Conservation (phyloP, 37 sponge, comb jelly and placozoan species). For the Diacarnus erythraeanus region DNA sequence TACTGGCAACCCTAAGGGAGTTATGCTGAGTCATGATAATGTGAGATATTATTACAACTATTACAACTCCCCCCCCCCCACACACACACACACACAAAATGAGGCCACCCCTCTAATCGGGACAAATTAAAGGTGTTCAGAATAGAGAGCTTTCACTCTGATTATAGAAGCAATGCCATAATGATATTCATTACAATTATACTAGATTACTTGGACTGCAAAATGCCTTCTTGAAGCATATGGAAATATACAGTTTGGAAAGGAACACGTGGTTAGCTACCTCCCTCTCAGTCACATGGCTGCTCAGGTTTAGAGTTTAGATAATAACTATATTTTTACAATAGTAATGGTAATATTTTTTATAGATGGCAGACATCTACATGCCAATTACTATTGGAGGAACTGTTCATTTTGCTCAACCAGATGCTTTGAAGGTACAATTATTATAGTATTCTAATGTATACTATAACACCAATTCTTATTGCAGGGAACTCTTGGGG, state of each 20-base stretch:
- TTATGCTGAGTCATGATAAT: conserved; percentile 92
- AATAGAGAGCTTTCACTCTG: no score
- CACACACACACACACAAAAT: no score
- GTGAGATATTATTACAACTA: conserved; percentile 57
- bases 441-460: no score
- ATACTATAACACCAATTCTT: not conserved
- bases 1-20: conserved; percentile 88
- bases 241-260: not conserved
- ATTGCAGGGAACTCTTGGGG: conserved; percentile 62
- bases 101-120: no score
- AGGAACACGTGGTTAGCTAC: conserved; percentile 60
- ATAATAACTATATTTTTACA: not conserved
- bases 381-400: conserved; percentile 33
- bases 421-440: conserved; percentile 85
- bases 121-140: no score
- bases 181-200: no score
- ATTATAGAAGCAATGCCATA: no score
- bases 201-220: conserved; percentile 58
- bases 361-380: conserved; percentile 63
- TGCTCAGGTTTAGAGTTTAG: conserved; percentile 37
- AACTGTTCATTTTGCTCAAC: conserved; percentile 79
- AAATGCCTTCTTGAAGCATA: conserved; percentile 18
- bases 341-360: not conserved
- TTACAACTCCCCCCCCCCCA: no score
- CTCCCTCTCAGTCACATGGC: conserved; percentile 81